Evolutionary conservation across 1,140 invertebrate genomes (phyloP).

Genomic region (Drosophila guanche): DNA sequence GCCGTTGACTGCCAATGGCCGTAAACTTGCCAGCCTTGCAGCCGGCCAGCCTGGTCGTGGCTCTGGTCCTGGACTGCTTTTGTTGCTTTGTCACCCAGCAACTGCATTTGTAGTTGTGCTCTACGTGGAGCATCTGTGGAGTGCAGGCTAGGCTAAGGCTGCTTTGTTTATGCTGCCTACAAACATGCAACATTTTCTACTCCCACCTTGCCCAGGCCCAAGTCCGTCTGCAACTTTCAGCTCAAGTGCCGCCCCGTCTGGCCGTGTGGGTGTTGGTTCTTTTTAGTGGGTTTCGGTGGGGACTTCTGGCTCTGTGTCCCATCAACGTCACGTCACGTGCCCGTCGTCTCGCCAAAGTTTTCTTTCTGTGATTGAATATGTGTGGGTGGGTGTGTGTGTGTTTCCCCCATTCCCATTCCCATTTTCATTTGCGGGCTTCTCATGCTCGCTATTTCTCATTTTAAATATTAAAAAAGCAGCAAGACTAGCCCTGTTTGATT

Average conservation of each 20-base stretch:
- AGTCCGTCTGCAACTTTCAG: conserved; percentile 64
- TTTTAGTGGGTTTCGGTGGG: conserved; percentile 16
- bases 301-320: conserved; percentile 28
- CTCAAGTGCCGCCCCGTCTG: conserved; percentile 66
- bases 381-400: conserved; percentile 24
- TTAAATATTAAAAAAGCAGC: conserved; percentile 63
- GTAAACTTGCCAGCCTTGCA: conserved; percentile 55
- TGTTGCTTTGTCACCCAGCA: conserved; percentile 53
- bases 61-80: conserved; percentile 18
- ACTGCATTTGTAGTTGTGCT: conserved; percentile 17
- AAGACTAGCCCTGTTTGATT: conserved; percentile 25
- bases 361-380: background rate
- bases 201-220: conserved; percentile 23
- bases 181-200: conserved; percentile 32
- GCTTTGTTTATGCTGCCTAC: conserved; percentile 55
- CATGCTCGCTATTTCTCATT: conserved; percentile 49
- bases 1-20: conserved; percentile 50
- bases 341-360: conserved; percentile 25
- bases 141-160: conserved; percentile 61
- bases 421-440: conserved; percentile 47
- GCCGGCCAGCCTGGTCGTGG: conserved; percentile 1
- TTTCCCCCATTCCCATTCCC: conserved; percentile 37
- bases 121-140: conserved; percentile 45
- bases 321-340: conserved; percentile 45
- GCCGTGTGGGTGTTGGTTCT: conserved; percentile 13